Conservation (phyloP, 2,113 vertebrate species). For the Cinclus cinclus region DNA sequence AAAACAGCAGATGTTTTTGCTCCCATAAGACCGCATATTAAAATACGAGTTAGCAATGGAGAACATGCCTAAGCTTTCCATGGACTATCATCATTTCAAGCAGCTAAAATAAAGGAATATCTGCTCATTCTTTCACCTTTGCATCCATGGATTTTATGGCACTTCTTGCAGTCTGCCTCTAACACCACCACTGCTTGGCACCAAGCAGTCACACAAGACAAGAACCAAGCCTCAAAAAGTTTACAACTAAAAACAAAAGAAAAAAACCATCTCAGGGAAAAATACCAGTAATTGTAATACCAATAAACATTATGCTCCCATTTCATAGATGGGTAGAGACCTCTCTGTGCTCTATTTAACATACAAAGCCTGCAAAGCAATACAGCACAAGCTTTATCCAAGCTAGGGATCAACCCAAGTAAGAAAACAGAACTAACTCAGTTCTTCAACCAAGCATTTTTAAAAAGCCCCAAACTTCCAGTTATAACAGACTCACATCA, state of each 20-base stretch:
- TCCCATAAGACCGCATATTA: not conserved
- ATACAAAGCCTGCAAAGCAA: not conserved
- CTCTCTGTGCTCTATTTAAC: not conserved
- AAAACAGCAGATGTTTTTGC: not conserved
- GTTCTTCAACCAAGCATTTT: not conserved
- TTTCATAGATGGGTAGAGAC: not conserved
- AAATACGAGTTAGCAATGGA: not conserved
- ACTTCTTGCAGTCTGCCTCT: not conserved
- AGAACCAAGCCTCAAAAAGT: not conserved
- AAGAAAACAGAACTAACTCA: not conserved
- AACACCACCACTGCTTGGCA: not conserved
- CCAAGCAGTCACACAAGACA: not conserved
- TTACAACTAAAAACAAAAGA: not conserved
- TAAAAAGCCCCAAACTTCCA: not conserved
- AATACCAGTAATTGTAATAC: rapidly evolving
- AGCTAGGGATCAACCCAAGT: not conserved
- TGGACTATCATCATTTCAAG: not conserved
- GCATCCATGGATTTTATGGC: not conserved
- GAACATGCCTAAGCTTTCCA: not conserved
- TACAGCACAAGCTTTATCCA: not conserved
- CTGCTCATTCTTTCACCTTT: not conserved
- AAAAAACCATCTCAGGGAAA: not conserved
- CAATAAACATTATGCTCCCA: not conserved
- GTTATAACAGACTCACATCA: not conserved
- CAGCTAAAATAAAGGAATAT: not conserved